Percentiles rank a stretch among this genome's conserved stretches.
Evolutionary conservation across 2,113 vertebrate genomes (phyloP).

Genomic region (Phrynosoma platyrhinos): DNA sequence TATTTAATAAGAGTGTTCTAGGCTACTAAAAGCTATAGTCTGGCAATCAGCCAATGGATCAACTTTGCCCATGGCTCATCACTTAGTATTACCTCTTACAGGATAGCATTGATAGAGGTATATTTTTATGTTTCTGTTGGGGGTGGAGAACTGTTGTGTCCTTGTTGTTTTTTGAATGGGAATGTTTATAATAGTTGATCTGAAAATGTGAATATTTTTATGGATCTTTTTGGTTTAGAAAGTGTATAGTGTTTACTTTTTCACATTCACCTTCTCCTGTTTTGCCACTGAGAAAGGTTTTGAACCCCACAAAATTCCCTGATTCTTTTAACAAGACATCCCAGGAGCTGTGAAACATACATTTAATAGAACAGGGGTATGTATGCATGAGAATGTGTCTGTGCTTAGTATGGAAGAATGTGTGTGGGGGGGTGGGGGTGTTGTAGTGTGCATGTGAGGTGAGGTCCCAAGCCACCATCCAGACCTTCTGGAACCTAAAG

Average conservation of each 20-base stretch:
- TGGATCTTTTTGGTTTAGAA: neutral
- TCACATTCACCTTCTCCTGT: neutral
- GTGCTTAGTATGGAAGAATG: too few species aligned
- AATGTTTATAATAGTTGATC: slow-evolving; percentile 17
- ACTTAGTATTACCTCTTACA: neutral
- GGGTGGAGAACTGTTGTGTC: neutral
- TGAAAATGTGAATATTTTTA: slow-evolving; percentile 33
- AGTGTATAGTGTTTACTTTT: neutral
- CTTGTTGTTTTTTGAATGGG: slow-evolving; percentile 12
- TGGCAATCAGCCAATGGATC: neutral
- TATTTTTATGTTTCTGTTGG: neutral
- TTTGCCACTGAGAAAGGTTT: neutral
- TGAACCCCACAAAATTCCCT: neutral
- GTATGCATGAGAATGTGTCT: too few species aligned
- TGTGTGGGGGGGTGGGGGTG: too few species aligned
- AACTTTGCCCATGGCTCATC: neutral
- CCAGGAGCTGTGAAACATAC: neutral
- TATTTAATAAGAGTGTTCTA: neutral
- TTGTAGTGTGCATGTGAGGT: too few species aligned
- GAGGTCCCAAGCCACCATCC: too few species aligned
- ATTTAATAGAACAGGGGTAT: neutral
- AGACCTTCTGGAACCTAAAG: too few species aligned
- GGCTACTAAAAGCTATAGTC: neutral
- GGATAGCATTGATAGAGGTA: neutral
- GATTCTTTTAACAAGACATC: neutral